A percentile compares a stretch with the other conserved stretches of the same genome.
Evolutionary conservation across 2,888 invertebrate species (phyloP).

Genomic region (Rotaria sp.): DNA sequence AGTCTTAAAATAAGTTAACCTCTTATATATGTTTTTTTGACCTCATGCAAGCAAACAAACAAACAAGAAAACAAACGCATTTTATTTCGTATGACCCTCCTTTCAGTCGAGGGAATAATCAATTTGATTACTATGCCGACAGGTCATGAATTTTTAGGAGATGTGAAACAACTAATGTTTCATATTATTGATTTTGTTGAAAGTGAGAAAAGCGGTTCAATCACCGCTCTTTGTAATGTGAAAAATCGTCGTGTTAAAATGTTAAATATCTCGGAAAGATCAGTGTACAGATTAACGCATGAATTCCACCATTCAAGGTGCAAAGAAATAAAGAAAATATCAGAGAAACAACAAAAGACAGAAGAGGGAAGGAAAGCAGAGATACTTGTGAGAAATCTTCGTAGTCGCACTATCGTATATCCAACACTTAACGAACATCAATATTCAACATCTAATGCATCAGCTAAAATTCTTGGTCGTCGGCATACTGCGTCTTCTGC

Average conservation of each 20-base stretch:
- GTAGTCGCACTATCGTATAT: background rate
- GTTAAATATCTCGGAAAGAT: background rate
- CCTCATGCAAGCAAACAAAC: too few relatives aligned
- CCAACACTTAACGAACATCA: background rate
- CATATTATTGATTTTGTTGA: background rate
- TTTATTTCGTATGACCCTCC: too few relatives aligned
- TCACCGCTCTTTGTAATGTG: background rate
- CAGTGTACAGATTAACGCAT: background rate
- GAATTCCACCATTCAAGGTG: background rate
- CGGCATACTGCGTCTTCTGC: background rate
- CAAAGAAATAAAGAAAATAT: background rate
- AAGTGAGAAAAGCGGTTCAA: background rate
- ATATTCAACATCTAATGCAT: background rate
- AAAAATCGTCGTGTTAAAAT: background rate
- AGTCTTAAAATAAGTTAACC: too few relatives aligned
- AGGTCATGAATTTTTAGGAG: too few relatives aligned
- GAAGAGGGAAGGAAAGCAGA: background rate
- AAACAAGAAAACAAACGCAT: too few relatives aligned
- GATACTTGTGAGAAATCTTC: background rate
- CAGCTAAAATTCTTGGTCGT: background rate
- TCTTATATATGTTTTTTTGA: too few relatives aligned
- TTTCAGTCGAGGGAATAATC: too few relatives aligned
- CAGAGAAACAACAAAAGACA: background rate
- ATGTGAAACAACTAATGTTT: too few relatives aligned
- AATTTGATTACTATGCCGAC: too few relatives aligned